Evolutionary conservation across 2,113 vertebrate genomes (phyloP).

Genomic region (Pangasianodon gigas): DNA sequence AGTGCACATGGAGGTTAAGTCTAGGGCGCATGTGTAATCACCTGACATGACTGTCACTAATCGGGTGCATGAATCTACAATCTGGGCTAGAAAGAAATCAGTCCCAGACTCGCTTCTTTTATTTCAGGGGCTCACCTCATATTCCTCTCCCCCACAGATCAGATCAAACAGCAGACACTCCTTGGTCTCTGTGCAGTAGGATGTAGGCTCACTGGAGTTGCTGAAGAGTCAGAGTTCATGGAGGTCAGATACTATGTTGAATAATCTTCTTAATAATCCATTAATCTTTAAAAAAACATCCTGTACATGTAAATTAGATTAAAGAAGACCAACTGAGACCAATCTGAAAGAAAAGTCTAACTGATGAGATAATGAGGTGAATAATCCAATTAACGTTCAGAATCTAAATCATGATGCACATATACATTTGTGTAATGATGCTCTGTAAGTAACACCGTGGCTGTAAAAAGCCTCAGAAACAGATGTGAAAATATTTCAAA

Average conservation of each 20-base stretch:
- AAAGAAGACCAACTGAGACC: neutral
- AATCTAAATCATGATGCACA: neutral
- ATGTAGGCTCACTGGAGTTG: slow-evolving; percentile 46
- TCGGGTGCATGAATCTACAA: neutral
- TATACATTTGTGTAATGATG: neutral
- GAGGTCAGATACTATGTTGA: neutral
- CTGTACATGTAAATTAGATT: neutral
- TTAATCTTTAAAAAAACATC: neutral
- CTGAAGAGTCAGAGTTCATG: slow-evolving; percentile 51
- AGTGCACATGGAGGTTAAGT: neutral
- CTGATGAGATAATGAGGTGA: neutral
- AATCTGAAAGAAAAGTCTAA: neutral
- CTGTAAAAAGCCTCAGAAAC: neutral
- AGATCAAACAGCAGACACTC: slow-evolving; percentile 68
- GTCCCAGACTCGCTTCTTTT: neutral
- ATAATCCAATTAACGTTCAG: neutral
- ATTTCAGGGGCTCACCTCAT: slow-evolving; percentile 65
- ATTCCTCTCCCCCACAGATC: slow-evolving; percentile 57
- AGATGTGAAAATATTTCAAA: neutral
- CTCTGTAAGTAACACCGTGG: neutral
- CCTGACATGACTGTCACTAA: neutral
- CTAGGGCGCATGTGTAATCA: neutral
- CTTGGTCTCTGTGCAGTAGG: slow-evolving; percentile 64
- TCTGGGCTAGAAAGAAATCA: neutral
- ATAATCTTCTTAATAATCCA: too few relatives aligned